Evolutionary conservation across 2,797 vertebrate genomes (phyloP).

Genomic region (Coracias cyanogaster): DNA sequence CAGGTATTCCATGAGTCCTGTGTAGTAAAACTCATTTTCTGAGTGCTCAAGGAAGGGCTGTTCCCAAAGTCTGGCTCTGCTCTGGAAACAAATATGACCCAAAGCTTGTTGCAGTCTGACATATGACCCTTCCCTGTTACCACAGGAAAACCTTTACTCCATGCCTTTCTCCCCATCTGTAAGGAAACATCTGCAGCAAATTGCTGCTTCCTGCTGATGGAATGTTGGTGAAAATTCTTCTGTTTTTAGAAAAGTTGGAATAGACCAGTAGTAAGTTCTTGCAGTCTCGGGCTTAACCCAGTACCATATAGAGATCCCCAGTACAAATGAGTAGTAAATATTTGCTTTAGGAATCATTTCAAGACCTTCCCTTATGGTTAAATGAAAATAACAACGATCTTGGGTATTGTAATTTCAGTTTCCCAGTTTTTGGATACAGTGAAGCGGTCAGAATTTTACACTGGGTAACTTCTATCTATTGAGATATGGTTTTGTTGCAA

Average conservation of each 20-base stretch:
- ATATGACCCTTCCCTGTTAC: not conserved
- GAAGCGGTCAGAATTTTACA: not conserved
- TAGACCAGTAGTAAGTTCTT: not conserved
- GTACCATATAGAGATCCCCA: not conserved
- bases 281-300: not conserved
- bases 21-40: not conserved
- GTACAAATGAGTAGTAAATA: not conserved
- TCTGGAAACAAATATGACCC: not conserved
- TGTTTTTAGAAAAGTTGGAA: not conserved
- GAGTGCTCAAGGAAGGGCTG: not conserved
- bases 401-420: not conserved
- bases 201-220: not conserved
- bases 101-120: not conserved
- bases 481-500: not conserved
- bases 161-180: not conserved
- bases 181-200: constrained; percentile 36
- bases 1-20: not conserved
- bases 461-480: not conserved
- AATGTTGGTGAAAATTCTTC: not conserved
- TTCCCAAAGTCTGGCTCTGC: not conserved
- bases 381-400: not conserved
- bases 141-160: not conserved
- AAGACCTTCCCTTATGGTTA: not conserved
- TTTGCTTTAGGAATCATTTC: not conserved
- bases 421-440: not conserved